Evolutionary conservation across 2,888 invertebrate species (phyloP).

Genomic region (Diogma glabrata): DNA sequence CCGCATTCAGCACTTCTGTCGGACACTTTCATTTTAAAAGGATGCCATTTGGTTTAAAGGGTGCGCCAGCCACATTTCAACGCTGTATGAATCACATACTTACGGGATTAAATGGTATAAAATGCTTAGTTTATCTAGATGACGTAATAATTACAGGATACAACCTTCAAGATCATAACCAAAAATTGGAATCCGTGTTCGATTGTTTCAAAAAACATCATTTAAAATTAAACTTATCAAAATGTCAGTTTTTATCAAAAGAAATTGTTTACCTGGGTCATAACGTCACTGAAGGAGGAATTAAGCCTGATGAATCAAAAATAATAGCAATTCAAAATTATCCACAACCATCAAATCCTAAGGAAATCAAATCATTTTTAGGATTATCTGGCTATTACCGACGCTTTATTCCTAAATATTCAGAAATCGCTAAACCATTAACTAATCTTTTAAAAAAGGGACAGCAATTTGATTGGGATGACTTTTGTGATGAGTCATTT

Average conservation of each 20-base stretch:
- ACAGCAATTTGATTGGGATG: neutral
- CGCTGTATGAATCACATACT: constrained; percentile 24
- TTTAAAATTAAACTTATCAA: neutral
- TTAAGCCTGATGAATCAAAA: neutral
- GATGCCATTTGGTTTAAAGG: constrained; percentile 21
- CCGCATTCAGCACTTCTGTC: constrained; percentile 17
- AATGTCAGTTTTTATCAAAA: neutral
- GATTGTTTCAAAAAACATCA: neutral
- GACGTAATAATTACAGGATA: neutral
- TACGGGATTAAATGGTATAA: constrained; percentile 16
- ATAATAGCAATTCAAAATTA: neutral
- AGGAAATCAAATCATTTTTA: neutral
- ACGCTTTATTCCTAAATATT: no score
- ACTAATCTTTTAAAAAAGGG: neutral
- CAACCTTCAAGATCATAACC: neutral
- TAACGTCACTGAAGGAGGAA: neutral
- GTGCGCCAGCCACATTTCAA: constrained; percentile 25
- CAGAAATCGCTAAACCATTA: neutral
- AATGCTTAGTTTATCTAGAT: neutral
- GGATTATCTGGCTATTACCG: neutral
- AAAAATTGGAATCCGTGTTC: neutral
- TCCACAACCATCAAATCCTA: neutral
- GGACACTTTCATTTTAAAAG: constrained; percentile 20
- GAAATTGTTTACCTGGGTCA: neutral
- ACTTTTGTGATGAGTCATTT: neutral